These are phyloP conservation scores for Epistrophe eligans DNA, from an alignment of 2,888 invertebrate species.

Conservation along the genomic window DNA sequence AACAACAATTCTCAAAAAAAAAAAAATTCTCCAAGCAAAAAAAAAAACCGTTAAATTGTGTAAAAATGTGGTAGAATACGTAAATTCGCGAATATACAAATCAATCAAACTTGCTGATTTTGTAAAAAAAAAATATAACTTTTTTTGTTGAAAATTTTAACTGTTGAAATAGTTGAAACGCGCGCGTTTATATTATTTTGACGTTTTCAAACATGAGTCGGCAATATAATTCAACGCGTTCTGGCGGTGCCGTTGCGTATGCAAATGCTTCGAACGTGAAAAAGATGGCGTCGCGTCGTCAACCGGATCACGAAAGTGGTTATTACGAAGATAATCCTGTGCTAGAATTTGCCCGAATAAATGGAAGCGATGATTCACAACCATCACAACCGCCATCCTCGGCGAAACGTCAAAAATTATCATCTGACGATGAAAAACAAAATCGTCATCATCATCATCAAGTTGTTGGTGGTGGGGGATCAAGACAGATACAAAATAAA, in stretches of 20 bases:
- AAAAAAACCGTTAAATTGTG: slow-evolving; percentile 22
- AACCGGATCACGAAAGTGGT: slow-evolving; percentile 91
- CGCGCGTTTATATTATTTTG: slow-evolving; percentile 33
- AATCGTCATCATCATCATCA: slow-evolving; percentile 25
- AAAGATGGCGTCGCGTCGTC: slow-evolving; percentile 87
- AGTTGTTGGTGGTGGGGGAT: slow-evolving; percentile 36
- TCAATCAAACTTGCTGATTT: slow-evolving; percentile 17
- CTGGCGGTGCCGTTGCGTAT: slow-evolving; percentile 54
- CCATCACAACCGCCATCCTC: slow-evolving; percentile 41
- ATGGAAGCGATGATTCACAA: slow-evolving; percentile 56
- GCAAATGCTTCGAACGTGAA: slow-evolving; percentile 63
- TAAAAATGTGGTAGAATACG: slow-evolving; percentile 57
- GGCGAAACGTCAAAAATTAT: slow-evolving; percentile 76
- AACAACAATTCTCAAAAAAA: not conserved
- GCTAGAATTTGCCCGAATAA: slow-evolving; percentile 66
- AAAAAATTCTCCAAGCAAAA: not conserved
- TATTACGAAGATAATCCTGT: slow-evolving; percentile 89
- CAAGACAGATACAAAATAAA: slow-evolving; percentile 46
- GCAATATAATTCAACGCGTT: slow-evolving; percentile 59
- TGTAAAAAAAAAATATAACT: slow-evolving; percentile 2
- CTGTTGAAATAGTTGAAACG: slow-evolving; percentile 35
- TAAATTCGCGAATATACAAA: not conserved
- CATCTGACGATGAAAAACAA: slow-evolving; percentile 59
- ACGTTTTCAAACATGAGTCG: slow-evolving; percentile 58
- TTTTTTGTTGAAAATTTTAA: not conserved